Percentiles rank a stretch among this genome's conserved stretches.
Conservation (phyloP, 1,140 invertebrate genomes). For the Danaus plexippus region DNA sequence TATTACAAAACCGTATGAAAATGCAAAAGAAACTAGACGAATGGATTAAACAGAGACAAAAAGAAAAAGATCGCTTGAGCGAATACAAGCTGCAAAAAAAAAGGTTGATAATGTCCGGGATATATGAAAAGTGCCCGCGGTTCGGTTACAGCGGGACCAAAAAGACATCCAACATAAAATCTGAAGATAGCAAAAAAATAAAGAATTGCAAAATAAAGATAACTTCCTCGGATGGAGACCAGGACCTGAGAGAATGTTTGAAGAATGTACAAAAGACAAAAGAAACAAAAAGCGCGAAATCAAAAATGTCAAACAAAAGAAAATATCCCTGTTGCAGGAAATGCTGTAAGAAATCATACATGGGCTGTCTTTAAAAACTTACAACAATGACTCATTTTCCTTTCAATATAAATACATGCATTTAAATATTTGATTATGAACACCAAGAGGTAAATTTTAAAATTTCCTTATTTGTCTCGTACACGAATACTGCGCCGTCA, state of each 20-base stretch:
- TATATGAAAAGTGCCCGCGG: constrained; percentile 36
- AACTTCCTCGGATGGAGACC: background rate
- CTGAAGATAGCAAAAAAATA: constrained; percentile 4
- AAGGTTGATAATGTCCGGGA: constrained; percentile 7
- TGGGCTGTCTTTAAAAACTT: constrained; percentile 39
- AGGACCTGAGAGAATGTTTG: constrained; percentile 2
- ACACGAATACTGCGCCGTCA: too few species aligned
- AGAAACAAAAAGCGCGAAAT: background rate
- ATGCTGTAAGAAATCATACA: constrained; percentile 50
- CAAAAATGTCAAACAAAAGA: constrained; percentile 2
- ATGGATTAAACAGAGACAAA: constrained; percentile 35
- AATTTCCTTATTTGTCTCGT: too few species aligned
- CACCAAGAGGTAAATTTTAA: too few species aligned
- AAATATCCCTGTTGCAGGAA: constrained; percentile 51
- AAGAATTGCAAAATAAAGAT: constrained; percentile 11
- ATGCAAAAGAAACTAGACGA: constrained; percentile 36
- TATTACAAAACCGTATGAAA: constrained; percentile 18
- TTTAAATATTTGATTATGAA: too few species aligned
- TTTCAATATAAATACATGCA: too few species aligned
- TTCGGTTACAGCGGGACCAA: constrained; percentile 21
- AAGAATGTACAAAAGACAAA: constrained; percentile 1
- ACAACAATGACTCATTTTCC: too few species aligned
- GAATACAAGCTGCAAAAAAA: constrained; percentile 22
- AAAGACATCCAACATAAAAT: constrained; percentile 9
- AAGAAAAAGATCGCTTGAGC: constrained; percentile 28